Conservation (phyloP, 2,113 vertebrate genomes). For the Nesoenas mayeri region DNA sequence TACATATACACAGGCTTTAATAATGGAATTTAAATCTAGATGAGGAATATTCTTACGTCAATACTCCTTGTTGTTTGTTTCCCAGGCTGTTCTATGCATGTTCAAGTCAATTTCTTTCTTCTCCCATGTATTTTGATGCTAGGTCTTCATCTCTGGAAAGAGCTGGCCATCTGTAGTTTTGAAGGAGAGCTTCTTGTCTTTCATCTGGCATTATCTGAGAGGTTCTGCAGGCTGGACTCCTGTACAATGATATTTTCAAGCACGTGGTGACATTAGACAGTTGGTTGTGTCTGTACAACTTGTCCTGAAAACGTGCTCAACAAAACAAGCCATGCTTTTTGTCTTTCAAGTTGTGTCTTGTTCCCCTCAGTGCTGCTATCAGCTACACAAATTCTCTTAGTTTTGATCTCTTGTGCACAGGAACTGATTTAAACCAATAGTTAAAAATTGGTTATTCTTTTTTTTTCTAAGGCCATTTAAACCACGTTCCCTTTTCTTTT, state of each 20-base stretch:
- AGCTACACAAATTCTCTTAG: background rate
- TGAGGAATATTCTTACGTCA: background rate
- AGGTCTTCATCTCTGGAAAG: background rate
- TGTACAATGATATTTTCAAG: slow-evolving; percentile 16
- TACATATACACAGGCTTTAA: background rate
- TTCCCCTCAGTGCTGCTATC: background rate
- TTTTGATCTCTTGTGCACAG: background rate
- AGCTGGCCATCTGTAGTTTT: background rate
- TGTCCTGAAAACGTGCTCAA: background rate
- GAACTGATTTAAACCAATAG: background rate
- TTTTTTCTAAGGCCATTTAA: background rate
- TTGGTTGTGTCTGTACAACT: background rate
- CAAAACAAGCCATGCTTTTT: slow-evolving; percentile 37
- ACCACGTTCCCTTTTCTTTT: background rate
- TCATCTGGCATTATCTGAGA: slow-evolving; percentile 26
- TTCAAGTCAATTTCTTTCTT: background rate
- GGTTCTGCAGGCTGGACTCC: slow-evolving; percentile 28
- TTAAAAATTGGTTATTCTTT: background rate
- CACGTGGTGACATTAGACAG: slow-evolving; percentile 27
- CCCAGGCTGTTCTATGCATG: background rate
- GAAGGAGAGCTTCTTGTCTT: slow-evolving; percentile 25
- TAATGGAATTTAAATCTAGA: background rate
- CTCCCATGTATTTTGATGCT: background rate
- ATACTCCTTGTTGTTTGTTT: background rate
- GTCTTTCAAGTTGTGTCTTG: background rate